Evolutionary conservation across 2,888 invertebrate genomes (phyloP), one percentile per base, ranked within the genome.

Genomic region (Dynastes tityus): DNA sequence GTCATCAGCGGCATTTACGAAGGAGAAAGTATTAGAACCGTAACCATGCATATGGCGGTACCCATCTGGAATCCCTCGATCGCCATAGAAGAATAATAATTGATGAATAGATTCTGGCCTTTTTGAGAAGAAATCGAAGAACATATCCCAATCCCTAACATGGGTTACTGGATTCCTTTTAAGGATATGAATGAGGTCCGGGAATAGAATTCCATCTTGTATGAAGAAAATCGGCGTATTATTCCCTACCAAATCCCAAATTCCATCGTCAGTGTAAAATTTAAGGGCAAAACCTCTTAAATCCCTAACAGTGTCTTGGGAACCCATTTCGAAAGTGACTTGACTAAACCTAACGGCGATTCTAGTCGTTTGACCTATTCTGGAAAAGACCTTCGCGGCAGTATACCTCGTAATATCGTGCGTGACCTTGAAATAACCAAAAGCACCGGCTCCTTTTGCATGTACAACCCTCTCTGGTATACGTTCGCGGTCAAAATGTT

Each of bases 391-490:
- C 84, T 93, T 93, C 0, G 96, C 96, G 51, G 95, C 95, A 80
- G 91, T 91, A 86, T 96, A 97, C 84, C 94, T 92, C 11, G 92
- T 92, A 80, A 97, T 96, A 85, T 97, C 96, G 86, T 97, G 93
- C 2, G 97, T 97, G 5, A 96, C 95, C 89, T 96, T 95, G 85
- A 97, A 96, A 85, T 95, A 94, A 6, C 88, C 96, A 88, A 95
- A 96, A 0, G 96, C 96, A 13, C 96, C 97, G 45, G 95, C 97
- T 80, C 98, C 98, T 88, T 98, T 98, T 0, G 98, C 98, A 88
- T 98, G 98, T 0, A 97, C 98, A 1, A 98, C 98, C 82, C 98
- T 92, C 88, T 98, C 98, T 0, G 98, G 98, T 84, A 98, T 98
- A 78, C 98, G 92, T 88, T 99, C 98, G 58, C 97, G 91, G 87